Evolutionary conservation across 2,113 vertebrate genomes (phyloP).

Genomic region (Chauna torquata): DNA sequence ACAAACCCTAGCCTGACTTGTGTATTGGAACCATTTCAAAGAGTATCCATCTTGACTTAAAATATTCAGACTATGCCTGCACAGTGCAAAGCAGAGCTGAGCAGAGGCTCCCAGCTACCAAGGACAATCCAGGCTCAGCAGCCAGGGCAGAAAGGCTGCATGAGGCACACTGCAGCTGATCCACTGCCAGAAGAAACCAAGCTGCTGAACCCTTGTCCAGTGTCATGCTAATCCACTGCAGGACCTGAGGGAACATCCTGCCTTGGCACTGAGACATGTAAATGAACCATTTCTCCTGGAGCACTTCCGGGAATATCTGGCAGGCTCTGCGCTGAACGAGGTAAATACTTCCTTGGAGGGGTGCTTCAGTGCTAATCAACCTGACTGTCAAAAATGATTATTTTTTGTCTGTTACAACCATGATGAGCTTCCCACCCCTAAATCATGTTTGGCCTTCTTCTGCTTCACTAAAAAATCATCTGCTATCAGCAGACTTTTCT

Average conservation of each 20-base stretch:
- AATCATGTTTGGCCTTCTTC: neutral
- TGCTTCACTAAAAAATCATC: neutral
- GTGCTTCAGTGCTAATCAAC: neutral
- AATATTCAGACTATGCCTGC: neutral
- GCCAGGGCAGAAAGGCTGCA: fast-evolving
- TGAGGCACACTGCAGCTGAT: neutral
- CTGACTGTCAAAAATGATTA: neutral
- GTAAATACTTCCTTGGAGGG: neutral
- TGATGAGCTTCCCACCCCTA: neutral
- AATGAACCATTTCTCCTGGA: neutral
- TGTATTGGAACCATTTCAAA: neutral
- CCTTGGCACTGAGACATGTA: neutral
- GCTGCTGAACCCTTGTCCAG: neutral
- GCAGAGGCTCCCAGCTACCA: neutral
- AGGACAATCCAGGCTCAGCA: neutral
- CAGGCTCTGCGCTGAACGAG: neutral
- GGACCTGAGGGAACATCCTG: neutral
- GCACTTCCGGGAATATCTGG: neutral
- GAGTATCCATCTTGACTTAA: neutral
- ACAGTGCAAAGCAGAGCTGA: neutral
- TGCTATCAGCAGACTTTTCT: neutral
- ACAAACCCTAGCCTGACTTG: neutral
- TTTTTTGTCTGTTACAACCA: constrained; percentile 50
- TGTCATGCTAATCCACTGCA: neutral
- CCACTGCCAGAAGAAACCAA: neutral